Evolutionary conservation across 2,797 vertebrate species (phyloP).

Genomic region (Rhabdomys pumilio): DNA sequence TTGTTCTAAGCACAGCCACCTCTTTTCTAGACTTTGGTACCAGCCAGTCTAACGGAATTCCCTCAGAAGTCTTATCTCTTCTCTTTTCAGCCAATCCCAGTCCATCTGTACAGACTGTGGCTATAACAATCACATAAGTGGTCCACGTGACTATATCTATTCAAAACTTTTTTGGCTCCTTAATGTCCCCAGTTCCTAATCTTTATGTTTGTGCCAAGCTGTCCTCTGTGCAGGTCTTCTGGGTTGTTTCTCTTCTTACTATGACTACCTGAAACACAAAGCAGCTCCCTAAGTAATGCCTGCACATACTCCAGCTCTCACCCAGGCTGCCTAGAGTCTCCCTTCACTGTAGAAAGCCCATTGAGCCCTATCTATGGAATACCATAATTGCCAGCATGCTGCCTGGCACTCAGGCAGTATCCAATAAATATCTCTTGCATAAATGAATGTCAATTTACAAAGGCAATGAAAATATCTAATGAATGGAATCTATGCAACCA

Average conservation of each 20-base stretch:
- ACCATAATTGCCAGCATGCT: not conserved
- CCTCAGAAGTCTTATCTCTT: not conserved
- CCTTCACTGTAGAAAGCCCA: not conserved
- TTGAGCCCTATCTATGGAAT: not conserved
- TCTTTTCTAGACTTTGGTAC: not conserved
- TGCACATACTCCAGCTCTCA: not conserved
- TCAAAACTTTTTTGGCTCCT: not conserved
- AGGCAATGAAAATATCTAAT: slow-evolving; percentile 14
- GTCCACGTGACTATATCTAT: not conserved
- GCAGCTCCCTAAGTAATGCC: not conserved
- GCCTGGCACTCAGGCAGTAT: not conserved
- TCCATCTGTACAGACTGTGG: not conserved
- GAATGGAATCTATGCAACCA: not conserved
- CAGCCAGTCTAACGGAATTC: not conserved
- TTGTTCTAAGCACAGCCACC: fast-evolving
- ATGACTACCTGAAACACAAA: not conserved
- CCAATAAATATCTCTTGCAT: not conserved
- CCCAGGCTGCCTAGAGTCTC: not conserved
- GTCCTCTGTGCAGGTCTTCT: not conserved
- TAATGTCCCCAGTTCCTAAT: not conserved
- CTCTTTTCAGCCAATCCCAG: not conserved
- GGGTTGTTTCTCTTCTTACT: not conserved
- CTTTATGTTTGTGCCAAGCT: not conserved
- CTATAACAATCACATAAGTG: not conserved
- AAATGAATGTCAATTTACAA: slow-evolving; percentile 23